Percentiles rank a stretch among this genome's conserved stretches.
These are phyloP conservation scores for Nemotelus nigrinus DNA, from an alignment of 2,888 invertebrate genomes.

Conservation along the genomic window DNA sequence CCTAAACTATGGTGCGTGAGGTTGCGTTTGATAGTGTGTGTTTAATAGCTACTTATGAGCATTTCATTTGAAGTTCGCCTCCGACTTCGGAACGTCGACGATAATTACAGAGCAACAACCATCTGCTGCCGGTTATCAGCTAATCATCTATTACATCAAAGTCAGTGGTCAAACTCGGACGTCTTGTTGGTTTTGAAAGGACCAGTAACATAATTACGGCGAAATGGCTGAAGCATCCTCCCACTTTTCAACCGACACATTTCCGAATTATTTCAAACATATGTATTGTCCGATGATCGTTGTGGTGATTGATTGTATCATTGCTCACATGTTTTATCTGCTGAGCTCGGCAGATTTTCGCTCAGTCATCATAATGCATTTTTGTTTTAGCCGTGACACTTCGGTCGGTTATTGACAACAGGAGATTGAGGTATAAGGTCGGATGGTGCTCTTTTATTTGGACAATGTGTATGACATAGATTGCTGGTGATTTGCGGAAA, in stretches of 20 bases:
- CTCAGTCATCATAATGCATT: conserved; percentile 20
- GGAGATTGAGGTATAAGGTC: too few species aligned
- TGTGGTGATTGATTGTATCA: conserved; percentile 35
- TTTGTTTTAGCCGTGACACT: conserved; percentile 37
- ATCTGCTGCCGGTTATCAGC: conserved; percentile 45
- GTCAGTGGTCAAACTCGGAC: conserved; percentile 2
- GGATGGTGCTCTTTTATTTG: conserved; percentile 7
- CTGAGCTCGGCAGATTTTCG: background rate
- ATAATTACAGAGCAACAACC: conserved; percentile 45
- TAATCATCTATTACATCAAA: conserved; percentile 39
- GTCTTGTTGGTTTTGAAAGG: conserved; percentile 30
- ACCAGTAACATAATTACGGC: conserved; percentile 9
- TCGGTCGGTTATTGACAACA: background rate
- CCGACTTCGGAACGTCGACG: background rate
- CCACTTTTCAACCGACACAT: conserved; percentile 23
- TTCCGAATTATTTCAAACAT: conserved; percentile 17
- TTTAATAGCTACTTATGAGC: too few species aligned
- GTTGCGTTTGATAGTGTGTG: too few species aligned
- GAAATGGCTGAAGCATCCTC: conserved; percentile 8
- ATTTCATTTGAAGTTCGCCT: background rate
- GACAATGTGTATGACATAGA: conserved; percentile 6
- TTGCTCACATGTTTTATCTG: conserved; percentile 21
- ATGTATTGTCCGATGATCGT: background rate
- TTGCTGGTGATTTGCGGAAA: conserved; percentile 3
- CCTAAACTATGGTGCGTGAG: too few species aligned